These are phyloP conservation scores for Dione juno DNA, from an alignment of 2,888 invertebrate genomes.

Conservation along the genomic window DNA sequence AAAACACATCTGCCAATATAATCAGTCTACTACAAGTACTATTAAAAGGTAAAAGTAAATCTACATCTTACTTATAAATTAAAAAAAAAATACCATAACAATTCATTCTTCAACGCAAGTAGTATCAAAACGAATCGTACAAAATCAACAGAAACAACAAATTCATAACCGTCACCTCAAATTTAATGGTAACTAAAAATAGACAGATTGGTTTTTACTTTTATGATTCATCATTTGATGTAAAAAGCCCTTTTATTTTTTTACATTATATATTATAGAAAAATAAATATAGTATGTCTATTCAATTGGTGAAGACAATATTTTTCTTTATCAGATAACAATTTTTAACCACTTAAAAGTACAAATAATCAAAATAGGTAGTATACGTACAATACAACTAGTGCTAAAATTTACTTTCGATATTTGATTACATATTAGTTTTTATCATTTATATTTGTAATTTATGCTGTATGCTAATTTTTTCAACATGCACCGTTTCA, in stretches of 20 bases:
- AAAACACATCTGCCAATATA: conserved; percentile 36
- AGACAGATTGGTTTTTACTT: background rate
- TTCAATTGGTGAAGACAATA: background rate
- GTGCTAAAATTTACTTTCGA: too few species aligned
- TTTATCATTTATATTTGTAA: too few species aligned
- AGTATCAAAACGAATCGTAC: conserved; percentile 17
- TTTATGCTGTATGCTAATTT: too few species aligned
- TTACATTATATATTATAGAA: background rate
- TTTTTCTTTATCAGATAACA: too few species aligned
- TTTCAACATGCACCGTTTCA: too few species aligned
- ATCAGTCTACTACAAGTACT: conserved; percentile 45
- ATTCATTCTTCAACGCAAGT: conserved; percentile 29
- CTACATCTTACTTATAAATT: conserved; percentile 36
- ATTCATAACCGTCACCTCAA: conserved; percentile 49
- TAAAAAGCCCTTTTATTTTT: background rate
- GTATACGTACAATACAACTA: too few species aligned
- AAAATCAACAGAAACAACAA: conserved; percentile 29
- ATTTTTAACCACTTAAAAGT: too few species aligned
- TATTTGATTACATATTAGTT: too few species aligned
- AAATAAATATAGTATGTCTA: background rate
- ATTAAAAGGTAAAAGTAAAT: conserved; percentile 39
- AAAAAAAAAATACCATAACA: conserved; percentile 27
- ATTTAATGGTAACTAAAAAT: conserved; percentile 49
- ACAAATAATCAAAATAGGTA: too few species aligned
- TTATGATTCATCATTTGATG: background rate